Evolutionary conservation across 2,113 vertebrate genomes (phyloP).

Genomic region (Isichthys henryi): DNA sequence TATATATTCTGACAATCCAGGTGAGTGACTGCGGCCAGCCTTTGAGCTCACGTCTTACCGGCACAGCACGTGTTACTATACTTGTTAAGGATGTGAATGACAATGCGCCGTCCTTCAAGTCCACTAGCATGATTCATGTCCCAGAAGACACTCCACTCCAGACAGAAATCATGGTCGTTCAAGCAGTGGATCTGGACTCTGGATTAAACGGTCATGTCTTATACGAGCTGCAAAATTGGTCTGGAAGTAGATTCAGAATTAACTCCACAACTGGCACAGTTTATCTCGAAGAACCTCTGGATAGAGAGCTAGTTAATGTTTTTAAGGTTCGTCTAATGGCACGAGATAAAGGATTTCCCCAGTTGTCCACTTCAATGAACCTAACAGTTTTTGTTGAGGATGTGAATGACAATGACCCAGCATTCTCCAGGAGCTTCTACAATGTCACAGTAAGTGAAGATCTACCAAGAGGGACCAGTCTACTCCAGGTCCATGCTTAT

Average conservation of each 20-base stretch:
- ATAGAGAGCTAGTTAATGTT: slow-evolving; percentile 51
- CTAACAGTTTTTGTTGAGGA: slow-evolving; percentile 55
- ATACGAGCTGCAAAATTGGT: slow-evolving; percentile 46
- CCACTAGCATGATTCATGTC: slow-evolving; percentile 35
- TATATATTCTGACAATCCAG: slow-evolving; percentile 52
- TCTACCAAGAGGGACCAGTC: slow-evolving; percentile 40
- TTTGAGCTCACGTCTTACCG: slow-evolving; percentile 41
- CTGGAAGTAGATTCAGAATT: slow-evolving; percentile 43
- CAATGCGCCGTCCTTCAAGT: slow-evolving; percentile 54
- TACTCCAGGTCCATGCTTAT: slow-evolving; percentile 47
- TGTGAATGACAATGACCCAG: slow-evolving; percentile 56
- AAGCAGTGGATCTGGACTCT: slow-evolving; percentile 52
- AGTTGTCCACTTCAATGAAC: slow-evolving; percentile 38
- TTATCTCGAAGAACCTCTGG: slow-evolving; percentile 49
- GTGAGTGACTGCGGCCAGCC: slow-evolving; percentile 48
- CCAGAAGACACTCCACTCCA: slow-evolving; percentile 48
- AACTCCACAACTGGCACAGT: slow-evolving; percentile 45
- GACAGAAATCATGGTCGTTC: slow-evolving; percentile 45
- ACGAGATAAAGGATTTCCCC: slow-evolving; percentile 51
- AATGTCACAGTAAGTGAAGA: slow-evolving; percentile 50
- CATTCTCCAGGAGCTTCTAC: slow-evolving; percentile 48
- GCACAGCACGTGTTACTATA: slow-evolving; percentile 40
- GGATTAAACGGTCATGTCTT: slow-evolving; percentile 51
- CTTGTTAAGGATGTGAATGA: slow-evolving; percentile 57
- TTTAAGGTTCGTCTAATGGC: slow-evolving; percentile 46